Evolutionary conservation across 2,113 vertebrate genomes (phyloP), one percentile per base, ranked within the genome.

Genomic region (Thunnus maccoyii): DNA sequence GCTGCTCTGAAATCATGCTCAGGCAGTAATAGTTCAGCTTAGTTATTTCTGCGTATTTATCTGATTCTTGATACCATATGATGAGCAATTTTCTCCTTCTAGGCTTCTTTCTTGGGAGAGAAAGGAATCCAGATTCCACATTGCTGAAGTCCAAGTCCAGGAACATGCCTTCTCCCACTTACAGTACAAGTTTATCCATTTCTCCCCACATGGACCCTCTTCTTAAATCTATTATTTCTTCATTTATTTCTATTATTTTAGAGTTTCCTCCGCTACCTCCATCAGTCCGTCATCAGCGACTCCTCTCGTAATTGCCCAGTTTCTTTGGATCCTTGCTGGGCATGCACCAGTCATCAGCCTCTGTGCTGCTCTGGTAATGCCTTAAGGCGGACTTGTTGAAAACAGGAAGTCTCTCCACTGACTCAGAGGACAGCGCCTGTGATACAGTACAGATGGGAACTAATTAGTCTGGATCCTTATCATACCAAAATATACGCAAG

Each of bases 321-420:
- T 97, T 95, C 92, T 92, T 98, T 74, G 98, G 97, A 30, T 94
- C 97, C 87, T 88, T 99, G 88, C 97, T 99, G 61, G 98, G 98
- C 81, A 98, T 93, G 85, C 97, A 99, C 98, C 98, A 99, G 91
- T 99, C 98, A 10, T 97, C 98, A 0, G 98, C 97, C 88, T 98
- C 98, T 0, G 67, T 95, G 85, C 85, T 95, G 27, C 93, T 73
- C 71, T 97, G 97, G 91, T 99, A 99, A 91, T 98, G 98, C 89
- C 97, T 96, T 68, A 95, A 95, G 55, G 97, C 96, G 0, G 98
- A 99, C 88, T 97, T 99, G 92, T 99, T 99, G 92, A 99, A 99
- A 83, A 99, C 97, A 0, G 98, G 98, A 32, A 99, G 96, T 79
- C 98, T 97, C 90, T 99, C 98, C 86, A 99, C 22, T 0, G 98